These are phyloP conservation scores for Syrphus vitripennis DNA, from an alignment of 2,888 invertebrate species.

Conservation along the genomic window DNA sequence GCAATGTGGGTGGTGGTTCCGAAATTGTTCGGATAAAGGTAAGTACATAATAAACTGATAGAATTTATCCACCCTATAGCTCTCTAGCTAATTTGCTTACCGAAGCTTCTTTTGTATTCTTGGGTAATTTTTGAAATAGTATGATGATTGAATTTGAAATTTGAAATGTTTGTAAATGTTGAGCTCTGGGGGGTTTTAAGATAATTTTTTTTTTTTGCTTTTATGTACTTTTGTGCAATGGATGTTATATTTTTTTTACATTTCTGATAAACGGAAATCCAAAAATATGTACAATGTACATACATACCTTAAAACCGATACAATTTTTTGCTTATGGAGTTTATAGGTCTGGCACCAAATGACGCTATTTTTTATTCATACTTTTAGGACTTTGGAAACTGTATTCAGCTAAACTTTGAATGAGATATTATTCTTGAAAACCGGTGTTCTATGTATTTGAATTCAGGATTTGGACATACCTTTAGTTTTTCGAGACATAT, in stretches of 20 bases:
- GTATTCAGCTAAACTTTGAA: too few relatives aligned
- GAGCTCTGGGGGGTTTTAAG: not conserved
- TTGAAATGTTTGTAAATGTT: not conserved
- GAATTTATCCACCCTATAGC: slow-evolving; percentile 7
- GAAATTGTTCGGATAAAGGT: slow-evolving; percentile 6
- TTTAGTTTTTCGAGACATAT: too few relatives aligned
- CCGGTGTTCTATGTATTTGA: too few relatives aligned
- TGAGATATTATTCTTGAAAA: too few relatives aligned
- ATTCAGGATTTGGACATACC: too few relatives aligned
- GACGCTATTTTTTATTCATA: too few relatives aligned
- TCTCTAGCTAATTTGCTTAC: slow-evolving; percentile 49
- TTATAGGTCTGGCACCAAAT: too few relatives aligned
- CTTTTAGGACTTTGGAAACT: too few relatives aligned
- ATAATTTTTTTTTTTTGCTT: not conserved
- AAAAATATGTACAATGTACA: too few relatives aligned
- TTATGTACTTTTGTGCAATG: not conserved
- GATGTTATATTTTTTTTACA: not conserved
- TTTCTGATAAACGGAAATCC: too few relatives aligned
- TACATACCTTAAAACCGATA: too few relatives aligned
- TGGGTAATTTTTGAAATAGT: not conserved
- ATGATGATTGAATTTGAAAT: slow-evolving; percentile 36
- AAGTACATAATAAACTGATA: slow-evolving; percentile 37
- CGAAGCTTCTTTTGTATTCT: slow-evolving; percentile 19
- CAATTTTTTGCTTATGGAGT: too few relatives aligned
- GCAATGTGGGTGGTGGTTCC: slow-evolving; percentile 38